phyloP scores from a whole-genome alignment of 92 coral and sea anemone genomes.

The Parazoanthus swiftii region DNA sequence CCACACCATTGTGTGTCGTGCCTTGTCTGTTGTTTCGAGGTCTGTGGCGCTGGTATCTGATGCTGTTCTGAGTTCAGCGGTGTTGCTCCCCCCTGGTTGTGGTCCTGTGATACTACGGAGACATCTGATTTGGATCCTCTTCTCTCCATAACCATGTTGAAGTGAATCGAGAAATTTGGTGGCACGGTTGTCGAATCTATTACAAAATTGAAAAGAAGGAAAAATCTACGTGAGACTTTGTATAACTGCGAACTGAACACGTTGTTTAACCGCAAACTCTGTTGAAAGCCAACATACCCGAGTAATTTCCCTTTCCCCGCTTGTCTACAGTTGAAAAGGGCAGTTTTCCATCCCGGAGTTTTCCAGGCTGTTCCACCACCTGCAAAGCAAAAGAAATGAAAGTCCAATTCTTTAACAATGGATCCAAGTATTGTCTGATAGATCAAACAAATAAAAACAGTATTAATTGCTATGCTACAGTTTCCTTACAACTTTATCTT shows the following conservation, averaged over 20 bases:
- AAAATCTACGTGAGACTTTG: too few species aligned
- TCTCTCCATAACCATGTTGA: conserved; percentile 65
- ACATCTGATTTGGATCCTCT: conserved; percentile 75
- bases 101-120: conserved; percentile 53
- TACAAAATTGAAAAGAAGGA: neutral
- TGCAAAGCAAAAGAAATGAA: neutral
- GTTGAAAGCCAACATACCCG: conserved; percentile 1
- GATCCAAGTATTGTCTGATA: too few species aligned
- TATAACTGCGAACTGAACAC: neutral
- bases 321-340: conserved; percentile 21
- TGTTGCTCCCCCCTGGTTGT: conserved; percentile 45
- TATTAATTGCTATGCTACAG: too few species aligned
- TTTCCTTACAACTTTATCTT: too few species aligned
- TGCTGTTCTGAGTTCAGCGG: conserved; percentile 43
- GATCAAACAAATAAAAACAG: too few species aligned
- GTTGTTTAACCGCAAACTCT: neutral
- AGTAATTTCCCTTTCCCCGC: conserved; percentile 12
- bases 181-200: conserved; percentile 64
- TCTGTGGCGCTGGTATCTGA: conserved; percentile 15
- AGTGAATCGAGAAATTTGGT: conserved; percentile 64
- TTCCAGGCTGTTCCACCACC: conserved; percentile 35
- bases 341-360: conserved; percentile 26
- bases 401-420: neutral
- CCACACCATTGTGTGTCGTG: conserved; percentile 51
- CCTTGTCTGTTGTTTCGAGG: conserved; percentile 31